Evolutionary conservation across 2,113 vertebrate genomes (phyloP), one percentile per base, ranked within the genome.

Genomic region (Entelurus aequoreus): DNA sequence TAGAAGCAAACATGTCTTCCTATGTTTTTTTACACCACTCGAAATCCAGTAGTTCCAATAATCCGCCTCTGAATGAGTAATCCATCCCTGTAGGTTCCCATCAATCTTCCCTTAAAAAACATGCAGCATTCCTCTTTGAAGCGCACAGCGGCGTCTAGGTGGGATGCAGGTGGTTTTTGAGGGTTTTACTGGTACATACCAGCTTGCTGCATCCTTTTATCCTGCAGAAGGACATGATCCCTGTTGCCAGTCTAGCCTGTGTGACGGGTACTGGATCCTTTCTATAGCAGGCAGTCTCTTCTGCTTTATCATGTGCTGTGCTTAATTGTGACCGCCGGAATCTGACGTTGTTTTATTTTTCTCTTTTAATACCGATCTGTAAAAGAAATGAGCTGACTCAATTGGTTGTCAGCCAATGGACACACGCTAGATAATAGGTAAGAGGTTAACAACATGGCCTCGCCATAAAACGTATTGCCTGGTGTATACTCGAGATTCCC

Each of bases 21-120:
- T 42, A 19, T 11, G 42, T 38, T 57, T 55, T 55, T 57, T 10
- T 19, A 12, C 8, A 19, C 54, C 62, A 38, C 62, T 60, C 28
- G 38, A 66, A 40, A 60, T 28, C 19, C 15, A 58, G 28, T 46
- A 21, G 13, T 74, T 62, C 49, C 44, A 8, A 59, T 58, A 66
- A 44, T 40, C 28, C 35, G 46, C 42, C 61, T 59, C 21, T 59
- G 62, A 69, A 62, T 66, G 46, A 74, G 21, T 53, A 68, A 76
- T 78, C 60, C 35, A 49, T 69, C 62, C 59, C 62, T 58, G 13
- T 63, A 78, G 69, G 72, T 57, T 19, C 54, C 64, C 69, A 76
- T 82, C 80, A 84, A 77, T 82, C 71, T 60, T 73, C 8, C 48
- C 63, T 50, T 60, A 44, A 62, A 79, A 62, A 79, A 81, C 63